phyloP scores from a whole-genome alignment of 1,140 invertebrate species.

The Solen grandis region DNA sequence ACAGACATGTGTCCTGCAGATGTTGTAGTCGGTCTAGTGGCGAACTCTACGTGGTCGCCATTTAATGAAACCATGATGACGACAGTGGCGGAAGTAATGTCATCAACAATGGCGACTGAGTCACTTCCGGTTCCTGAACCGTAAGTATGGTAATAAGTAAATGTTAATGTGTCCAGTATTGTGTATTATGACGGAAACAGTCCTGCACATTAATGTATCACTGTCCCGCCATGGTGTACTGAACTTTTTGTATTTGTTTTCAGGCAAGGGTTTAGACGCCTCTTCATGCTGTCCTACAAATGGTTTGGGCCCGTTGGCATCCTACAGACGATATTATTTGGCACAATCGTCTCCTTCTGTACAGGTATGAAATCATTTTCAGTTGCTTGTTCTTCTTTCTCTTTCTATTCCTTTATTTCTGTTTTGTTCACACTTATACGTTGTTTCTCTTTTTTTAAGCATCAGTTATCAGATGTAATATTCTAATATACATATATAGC shows the following conservation, averaged over 20 bases:
- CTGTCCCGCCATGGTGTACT: not conserved
- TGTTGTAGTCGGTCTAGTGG: not conserved
- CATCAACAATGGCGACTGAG: not conserved
- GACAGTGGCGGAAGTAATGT: not conserved
- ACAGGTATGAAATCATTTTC: conserved; percentile 27
- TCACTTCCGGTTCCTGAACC: not conserved
- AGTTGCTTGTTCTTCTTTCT: no score
- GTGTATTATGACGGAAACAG: not conserved
- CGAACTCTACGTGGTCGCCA: not conserved
- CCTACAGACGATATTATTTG: conserved; percentile 17
- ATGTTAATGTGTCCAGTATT: not conserved
- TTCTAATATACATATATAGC: no score
- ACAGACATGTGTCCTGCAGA: not conserved
- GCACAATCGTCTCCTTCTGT: conserved; percentile 28
- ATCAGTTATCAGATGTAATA: no score
- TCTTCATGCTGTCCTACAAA: conserved; percentile 46
- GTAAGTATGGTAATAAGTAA: no score
- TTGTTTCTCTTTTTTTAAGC: no score
- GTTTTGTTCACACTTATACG: no score
- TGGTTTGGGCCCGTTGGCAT: conserved; percentile 46
- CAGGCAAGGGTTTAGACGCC: conserved; percentile 28
- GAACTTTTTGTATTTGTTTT: not conserved
- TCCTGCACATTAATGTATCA: not conserved
- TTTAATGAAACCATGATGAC: conserved; percentile 3
- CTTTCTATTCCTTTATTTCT: no score